Evolutionary conservation across 2,113 vertebrate genomes (phyloP), one percentile per base, ranked within the genome.

Genomic region (Colistium nudipinnis): DNA sequence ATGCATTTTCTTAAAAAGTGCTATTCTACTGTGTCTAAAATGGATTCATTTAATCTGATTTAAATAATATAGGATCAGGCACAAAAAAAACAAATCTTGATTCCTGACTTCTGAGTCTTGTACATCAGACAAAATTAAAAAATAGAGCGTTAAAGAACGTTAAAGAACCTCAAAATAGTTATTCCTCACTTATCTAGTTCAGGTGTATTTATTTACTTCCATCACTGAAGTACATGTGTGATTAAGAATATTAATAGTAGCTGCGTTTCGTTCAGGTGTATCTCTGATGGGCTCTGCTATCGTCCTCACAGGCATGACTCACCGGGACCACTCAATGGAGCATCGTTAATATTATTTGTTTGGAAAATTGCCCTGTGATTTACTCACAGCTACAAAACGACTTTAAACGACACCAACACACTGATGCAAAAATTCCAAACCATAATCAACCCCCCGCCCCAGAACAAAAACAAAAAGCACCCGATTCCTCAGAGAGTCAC

Each of bases 401-500:
- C 30, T 5, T 5, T 4, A 44, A 13, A 45, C 48, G 44, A 28
- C 9, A 22, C 39, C n/a, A 54, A 30, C 19, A 60, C 72, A 79
- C n/a, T 59, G 69, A 75, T 62, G 59, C 51, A 60, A 59, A 75
- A 62, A 38, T 28, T n/a, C n/a, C 45, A 57, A 62, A 55, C 31
- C 39, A 45, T 61, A 76, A 66, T 53, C 8, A 49, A 45, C 45
- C 92, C 67, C 69, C 53, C 61, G 66, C 69, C 73, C 67, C 76
- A 67, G 28, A 67, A 55, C 61, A 48, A 60, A 31, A 76, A 44
- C 64, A 56, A 38, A 7, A 62, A 62, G 80, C n/a, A n/a, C n/a
- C n/a, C n/a, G 30, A 45, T 44, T 78, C 81, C 71, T 80, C 22
- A 0, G 87, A 85, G 87, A 80, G 62, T 83, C 75, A 53, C 48